Conservation (phyloP, 2,113 vertebrate genomes). For the Xenopus laevis region DNA sequence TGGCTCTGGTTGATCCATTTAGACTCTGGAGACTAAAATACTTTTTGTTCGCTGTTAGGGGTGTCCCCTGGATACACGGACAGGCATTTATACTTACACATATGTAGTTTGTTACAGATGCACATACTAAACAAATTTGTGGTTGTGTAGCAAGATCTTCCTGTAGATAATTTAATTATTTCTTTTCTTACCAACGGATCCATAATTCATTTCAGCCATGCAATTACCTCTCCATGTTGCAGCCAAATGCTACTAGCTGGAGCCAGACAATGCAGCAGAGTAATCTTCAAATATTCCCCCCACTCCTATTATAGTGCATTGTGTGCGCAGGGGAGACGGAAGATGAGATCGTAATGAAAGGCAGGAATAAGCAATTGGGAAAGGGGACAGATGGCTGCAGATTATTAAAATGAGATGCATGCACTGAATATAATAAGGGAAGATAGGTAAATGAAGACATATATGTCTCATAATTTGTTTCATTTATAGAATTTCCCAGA, state of each 20-base stretch:
- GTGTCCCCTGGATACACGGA: too few species aligned
- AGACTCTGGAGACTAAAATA: too few species aligned
- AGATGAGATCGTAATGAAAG: slow-evolving; percentile 39
- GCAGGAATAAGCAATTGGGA: slow-evolving; percentile 30
- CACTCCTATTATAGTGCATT: slow-evolving; percentile 18
- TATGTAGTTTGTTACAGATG: too few species aligned
- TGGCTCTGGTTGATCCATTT: too few species aligned
- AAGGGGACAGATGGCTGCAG: slow-evolving; percentile 31
- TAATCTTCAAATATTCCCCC: slow-evolving; percentile 33
- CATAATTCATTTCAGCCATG: slow-evolving; percentile 6
- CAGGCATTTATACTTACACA: too few species aligned
- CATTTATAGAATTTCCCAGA: too few species aligned
- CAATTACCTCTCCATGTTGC: slow-evolving; percentile 22
- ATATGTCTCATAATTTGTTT: neutral
- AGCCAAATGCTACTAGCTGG: slow-evolving; percentile 18
- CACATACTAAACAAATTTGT: too few species aligned
- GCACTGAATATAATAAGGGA: neutral
- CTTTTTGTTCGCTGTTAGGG: too few species aligned
- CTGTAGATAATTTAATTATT: too few species aligned
- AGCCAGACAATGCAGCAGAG: slow-evolving; percentile 25
- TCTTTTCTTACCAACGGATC: neutral
- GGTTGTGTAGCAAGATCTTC: too few species aligned
- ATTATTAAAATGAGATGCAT: slow-evolving; percentile 28
- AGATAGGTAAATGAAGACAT: slow-evolving; percentile 18
- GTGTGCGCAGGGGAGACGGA: slow-evolving; percentile 32